These are phyloP conservation scores for Dermochelys coriacea DNA, from an alignment of 2,797 vertebrate species.

Conservation along the genomic window DNA sequence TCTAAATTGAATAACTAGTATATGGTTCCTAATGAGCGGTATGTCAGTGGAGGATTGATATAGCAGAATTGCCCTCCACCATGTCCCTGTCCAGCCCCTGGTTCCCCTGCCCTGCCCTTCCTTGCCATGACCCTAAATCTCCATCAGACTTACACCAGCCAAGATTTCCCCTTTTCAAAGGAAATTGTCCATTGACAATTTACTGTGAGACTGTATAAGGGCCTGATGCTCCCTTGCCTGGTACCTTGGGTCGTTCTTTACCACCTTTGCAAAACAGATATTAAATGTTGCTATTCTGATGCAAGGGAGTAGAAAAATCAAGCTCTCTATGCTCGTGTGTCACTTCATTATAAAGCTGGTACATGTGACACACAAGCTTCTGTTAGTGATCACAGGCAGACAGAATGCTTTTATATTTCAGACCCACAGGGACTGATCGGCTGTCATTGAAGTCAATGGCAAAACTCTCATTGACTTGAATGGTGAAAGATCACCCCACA, in stretches of 20 bases:
- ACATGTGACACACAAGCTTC: fast-evolving
- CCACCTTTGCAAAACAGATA: neutral
- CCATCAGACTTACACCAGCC: fast-evolving
- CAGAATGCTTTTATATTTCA: neutral
- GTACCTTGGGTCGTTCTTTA: fast-evolving
- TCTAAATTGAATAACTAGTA: fast-evolving
- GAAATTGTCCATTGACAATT: neutral
- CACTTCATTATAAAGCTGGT: neutral
- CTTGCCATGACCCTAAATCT: fast-evolving
- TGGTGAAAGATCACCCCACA: fast-evolving
- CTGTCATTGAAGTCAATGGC: fast-evolving
- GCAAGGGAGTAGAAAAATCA: neutral
- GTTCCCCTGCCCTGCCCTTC: neutral
- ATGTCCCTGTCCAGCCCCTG: neutral
- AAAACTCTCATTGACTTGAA: neutral
- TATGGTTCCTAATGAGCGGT: fast-evolving
- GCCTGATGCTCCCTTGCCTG: neutral
- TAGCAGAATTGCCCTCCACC: neutral
- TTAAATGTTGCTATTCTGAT: neutral
- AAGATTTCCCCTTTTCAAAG: fast-evolving
- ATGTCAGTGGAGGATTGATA: neutral
- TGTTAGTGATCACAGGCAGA: neutral
- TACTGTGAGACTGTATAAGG: fast-evolving
- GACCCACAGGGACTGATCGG: fast-evolving
- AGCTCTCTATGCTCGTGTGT: fast-evolving